Conservation (phyloP, 2,797 vertebrate species). For the Danio choprae region DNA sequence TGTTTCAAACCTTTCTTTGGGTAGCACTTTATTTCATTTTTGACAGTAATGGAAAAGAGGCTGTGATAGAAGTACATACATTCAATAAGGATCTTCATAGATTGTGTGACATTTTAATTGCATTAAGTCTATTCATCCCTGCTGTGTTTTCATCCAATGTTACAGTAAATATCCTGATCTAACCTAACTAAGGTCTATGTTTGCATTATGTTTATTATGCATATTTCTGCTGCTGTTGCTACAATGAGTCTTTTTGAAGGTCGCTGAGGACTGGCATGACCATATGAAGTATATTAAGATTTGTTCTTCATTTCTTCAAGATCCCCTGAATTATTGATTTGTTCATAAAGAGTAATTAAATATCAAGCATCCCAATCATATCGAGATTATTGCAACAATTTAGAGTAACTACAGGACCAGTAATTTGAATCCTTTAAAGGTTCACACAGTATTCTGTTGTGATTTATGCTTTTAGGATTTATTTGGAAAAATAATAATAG, state of each 20-base stretch:
- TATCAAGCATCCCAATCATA: slow-evolving; percentile 54
- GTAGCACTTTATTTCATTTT: too few species aligned
- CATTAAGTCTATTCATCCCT: too few species aligned
- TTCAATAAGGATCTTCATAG: too few species aligned
- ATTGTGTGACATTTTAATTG: too few species aligned
- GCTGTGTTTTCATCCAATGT: too few species aligned
- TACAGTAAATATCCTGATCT: too few species aligned
- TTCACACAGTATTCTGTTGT: background rate
- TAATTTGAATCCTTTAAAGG: background rate
- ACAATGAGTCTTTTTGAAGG: background rate
- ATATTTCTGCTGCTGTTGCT: too few species aligned
- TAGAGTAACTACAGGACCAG: slow-evolving; percentile 42
- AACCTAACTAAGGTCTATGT: too few species aligned
- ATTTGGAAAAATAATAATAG: background rate
- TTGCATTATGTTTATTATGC: too few species aligned
- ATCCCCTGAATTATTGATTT: slow-evolving; percentile 62
- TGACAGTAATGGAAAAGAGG: too few species aligned
- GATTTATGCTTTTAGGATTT: background rate
- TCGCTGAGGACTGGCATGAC: background rate
- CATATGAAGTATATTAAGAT: slow-evolving; percentile 20
- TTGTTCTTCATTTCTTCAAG: slow-evolving; percentile 48
- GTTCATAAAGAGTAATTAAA: slow-evolving; percentile 62
- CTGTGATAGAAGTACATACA: too few species aligned
- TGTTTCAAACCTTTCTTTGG: too few species aligned
- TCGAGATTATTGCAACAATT: slow-evolving; percentile 52